Conservation (phyloP, 2,888 invertebrate genomes). For the Thera obeliscata region DNA sequence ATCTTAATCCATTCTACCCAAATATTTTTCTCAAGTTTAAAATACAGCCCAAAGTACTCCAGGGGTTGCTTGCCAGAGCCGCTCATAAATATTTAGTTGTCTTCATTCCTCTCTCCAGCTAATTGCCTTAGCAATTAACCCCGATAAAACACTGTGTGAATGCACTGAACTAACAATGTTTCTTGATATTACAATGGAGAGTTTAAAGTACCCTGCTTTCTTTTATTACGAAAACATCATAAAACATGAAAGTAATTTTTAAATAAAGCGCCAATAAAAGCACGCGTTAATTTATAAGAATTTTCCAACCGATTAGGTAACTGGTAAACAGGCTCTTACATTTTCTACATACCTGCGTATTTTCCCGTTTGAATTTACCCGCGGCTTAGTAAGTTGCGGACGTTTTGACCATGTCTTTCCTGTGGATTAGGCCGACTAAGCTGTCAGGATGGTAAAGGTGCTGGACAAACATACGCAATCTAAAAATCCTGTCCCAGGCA, state of each 20-base stretch:
- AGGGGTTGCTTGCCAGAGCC: conserved; percentile 33
- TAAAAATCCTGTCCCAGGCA: too few relatives aligned
- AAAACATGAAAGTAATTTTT: conserved; percentile 25
- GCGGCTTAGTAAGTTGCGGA: too few relatives aligned
- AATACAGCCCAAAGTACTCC: conserved; percentile 19
- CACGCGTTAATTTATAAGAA: conserved; percentile 9
- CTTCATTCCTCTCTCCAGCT: conserved; percentile 53
- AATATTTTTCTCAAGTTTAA: conserved; percentile 12
- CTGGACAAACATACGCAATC: too few relatives aligned
- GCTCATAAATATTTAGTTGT: conserved; percentile 55
- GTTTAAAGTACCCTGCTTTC: conserved; percentile 20
- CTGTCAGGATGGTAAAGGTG: too few relatives aligned
- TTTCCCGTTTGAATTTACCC: too few relatives aligned
- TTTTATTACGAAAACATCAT: conserved; percentile 27
- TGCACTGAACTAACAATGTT: conserved; percentile 46
- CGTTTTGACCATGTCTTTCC: too few relatives aligned
- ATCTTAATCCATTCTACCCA: conserved; percentile 10
- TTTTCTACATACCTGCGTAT: too few relatives aligned
- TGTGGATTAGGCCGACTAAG: too few relatives aligned
- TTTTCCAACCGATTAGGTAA: not conserved
- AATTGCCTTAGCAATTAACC: conserved; percentile 70
- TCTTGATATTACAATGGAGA: conserved; percentile 27
- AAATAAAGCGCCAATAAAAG: conserved; percentile 11
- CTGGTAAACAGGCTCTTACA: not conserved
- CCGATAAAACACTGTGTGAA: conserved; percentile 53